phyloP scores from a whole-genome alignment of 2,113 vertebrate genomes.

The Tragelaphus imberbis region DNA sequence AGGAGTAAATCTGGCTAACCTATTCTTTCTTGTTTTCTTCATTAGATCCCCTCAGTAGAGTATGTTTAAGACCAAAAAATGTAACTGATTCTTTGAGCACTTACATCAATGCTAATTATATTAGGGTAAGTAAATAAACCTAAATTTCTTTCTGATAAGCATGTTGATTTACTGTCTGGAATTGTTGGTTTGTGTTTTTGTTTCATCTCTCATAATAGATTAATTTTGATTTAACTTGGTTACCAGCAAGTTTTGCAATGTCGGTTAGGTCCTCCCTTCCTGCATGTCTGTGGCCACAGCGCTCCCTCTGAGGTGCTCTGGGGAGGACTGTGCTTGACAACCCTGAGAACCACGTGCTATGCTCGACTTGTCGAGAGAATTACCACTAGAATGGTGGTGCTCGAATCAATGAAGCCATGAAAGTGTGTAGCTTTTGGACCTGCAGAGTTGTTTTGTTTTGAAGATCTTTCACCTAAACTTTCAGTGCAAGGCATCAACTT shows the following conservation, averaged over 20 bases:
- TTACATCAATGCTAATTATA: slow-evolving; percentile 98
- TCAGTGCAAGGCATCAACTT: neutral
- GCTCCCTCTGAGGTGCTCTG: neutral
- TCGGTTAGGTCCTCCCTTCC: neutral
- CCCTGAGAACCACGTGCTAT: fast-evolving
- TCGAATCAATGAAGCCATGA: neutral
- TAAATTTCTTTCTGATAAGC: slow-evolving; percentile 48
- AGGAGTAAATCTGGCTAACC: slow-evolving; percentile 49
- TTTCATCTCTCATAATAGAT: neutral
- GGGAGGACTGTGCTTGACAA: neutral
- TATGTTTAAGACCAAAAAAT: slow-evolving; percentile 89
- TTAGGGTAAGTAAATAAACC: slow-evolving; percentile 86
- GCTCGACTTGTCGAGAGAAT: neutral
- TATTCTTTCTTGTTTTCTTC: slow-evolving; percentile 68
- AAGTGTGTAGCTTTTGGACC: neutral
- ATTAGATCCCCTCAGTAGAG: slow-evolving; percentile 93
- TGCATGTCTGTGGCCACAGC: neutral
- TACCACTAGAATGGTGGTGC: neutral
- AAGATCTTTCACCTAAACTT: slow-evolving; percentile 39
- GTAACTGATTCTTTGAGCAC: slow-evolving; percentile 88
- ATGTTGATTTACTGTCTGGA: neutral
- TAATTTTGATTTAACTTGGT: slow-evolving; percentile 35
- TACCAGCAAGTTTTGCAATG: neutral
- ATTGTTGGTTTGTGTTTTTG: neutral
- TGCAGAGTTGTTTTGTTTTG: slow-evolving; percentile 1